Percentiles rank a stretch among this genome's conserved stretches.
phyloP scores from a whole-genome alignment of 2,113 vertebrate genomes.

The Laticauda colubrina region DNA sequence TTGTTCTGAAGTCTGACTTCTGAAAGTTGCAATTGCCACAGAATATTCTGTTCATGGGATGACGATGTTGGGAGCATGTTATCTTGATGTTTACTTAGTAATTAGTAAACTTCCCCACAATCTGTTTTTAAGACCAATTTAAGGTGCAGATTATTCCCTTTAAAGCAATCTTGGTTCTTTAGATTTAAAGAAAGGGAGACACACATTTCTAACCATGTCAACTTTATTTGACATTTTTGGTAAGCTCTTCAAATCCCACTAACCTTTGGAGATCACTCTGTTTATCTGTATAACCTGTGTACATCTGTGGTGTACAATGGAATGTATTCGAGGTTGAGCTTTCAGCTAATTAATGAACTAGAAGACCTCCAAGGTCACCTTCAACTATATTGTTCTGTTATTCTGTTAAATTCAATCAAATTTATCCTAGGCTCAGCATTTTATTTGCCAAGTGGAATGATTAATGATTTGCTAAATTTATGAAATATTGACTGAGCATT shows the following conservation, averaged over 20 bases:
- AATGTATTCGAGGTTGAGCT: neutral
- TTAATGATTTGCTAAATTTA: neutral
- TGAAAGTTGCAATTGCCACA: neutral
- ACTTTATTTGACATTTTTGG: neutral
- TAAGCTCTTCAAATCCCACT: neutral
- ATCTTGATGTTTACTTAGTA: neutral
- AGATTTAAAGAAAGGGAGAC: neutral
- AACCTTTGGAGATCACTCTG: neutral
- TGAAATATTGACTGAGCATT: neutral
- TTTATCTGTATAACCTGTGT: neutral
- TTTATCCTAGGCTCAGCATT: neutral
- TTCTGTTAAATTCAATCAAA: neutral
- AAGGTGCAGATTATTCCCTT: neutral
- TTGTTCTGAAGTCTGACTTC: neutral
- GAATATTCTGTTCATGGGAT: neutral
- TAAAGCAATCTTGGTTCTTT: neutral
- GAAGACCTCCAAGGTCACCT: neutral
- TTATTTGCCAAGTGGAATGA: neutral
- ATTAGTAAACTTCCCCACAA: neutral
- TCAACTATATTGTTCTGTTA: neutral
- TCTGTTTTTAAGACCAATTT: neutral
- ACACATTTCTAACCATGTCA: neutral
- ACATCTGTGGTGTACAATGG: neutral
- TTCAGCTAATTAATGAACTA: neutral
- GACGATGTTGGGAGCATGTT: neutral